Conservation (phyloP, 2,113 vertebrate species). For the Etia nguti region DNA sequence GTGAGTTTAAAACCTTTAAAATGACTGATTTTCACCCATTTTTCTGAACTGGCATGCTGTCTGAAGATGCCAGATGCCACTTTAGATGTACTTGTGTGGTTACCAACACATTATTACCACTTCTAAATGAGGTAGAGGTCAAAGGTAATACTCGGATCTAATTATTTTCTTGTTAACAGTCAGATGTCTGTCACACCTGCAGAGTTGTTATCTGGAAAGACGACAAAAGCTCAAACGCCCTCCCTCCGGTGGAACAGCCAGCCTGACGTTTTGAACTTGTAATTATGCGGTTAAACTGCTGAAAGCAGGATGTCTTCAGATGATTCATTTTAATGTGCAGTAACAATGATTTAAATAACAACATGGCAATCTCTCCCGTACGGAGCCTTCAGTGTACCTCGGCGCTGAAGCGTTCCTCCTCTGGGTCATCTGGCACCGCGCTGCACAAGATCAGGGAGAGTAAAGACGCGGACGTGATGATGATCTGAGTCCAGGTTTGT, state of each 20-base stretch:
- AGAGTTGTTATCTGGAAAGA: not conserved
- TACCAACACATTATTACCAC: not conserved
- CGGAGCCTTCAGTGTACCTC: slow-evolving; percentile 54
- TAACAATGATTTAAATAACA: not conserved
- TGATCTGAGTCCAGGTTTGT: not conserved
- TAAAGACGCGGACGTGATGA: not conserved
- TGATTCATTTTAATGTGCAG: accelerated
- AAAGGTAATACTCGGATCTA: accelerated
- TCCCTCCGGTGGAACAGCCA: not conserved
- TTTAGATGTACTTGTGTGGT: not conserved
- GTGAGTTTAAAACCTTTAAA: not conserved
- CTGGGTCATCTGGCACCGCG: not conserved
- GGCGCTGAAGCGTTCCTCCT: slow-evolving; percentile 58
- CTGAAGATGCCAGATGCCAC: not conserved
- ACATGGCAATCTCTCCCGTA: not conserved
- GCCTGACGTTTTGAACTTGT: not conserved
- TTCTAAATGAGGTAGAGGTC: not conserved
- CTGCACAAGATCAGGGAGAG: slow-evolving; percentile 6
- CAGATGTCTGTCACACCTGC: not conserved
- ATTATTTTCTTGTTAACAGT: accelerated
- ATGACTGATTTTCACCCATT: not conserved
- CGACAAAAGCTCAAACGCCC: not conserved
- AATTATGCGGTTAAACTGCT: not conserved
- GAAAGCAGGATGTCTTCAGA: not conserved
- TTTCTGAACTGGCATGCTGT: not conserved